Percentiles rank a stretch among this genome's conserved stretches.
phyloP scores from a whole-genome alignment of 2,797 vertebrate species.

The Nyctalus aviator region DNA sequence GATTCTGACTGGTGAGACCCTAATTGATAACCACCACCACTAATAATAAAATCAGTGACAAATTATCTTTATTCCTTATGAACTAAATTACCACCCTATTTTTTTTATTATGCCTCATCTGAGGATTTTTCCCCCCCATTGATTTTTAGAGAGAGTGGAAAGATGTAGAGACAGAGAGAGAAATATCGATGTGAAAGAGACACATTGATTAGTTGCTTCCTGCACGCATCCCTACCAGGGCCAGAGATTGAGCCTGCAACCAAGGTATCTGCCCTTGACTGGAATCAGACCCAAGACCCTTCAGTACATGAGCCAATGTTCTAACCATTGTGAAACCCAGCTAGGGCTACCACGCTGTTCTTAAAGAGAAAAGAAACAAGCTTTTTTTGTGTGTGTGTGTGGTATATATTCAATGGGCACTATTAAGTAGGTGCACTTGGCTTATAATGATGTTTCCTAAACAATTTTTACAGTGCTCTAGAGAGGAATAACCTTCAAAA shows the following conservation, averaged over 20 bases:
- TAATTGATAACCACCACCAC: neutral
- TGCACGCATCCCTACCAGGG: no score
- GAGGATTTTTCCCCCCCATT: no score
- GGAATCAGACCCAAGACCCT: no score
- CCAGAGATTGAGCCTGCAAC: no score
- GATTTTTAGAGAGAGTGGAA: no score
- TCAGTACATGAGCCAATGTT: no score
- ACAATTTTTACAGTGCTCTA: neutral
- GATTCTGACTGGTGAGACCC: neutral
- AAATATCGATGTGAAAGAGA: no score
- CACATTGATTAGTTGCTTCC: no score
- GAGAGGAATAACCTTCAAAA: neutral
- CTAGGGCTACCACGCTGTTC: neutral
- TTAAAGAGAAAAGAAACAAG: neutral
- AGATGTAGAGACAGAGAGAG: no score
- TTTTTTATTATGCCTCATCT: neutral
- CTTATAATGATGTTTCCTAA: slow-evolving; percentile 35
- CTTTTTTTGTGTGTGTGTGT: neutral
- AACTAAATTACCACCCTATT: neutral
- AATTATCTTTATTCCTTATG: neutral
- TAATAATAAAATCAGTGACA: neutral
- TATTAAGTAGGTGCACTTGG: neutral
- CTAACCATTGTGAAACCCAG: no score
- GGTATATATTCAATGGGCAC: neutral
- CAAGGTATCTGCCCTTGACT: no score